Base-by-base conservation (phyloP, 2,797 vertebrate species). In the Peromyscus melanophrys region DNA sequence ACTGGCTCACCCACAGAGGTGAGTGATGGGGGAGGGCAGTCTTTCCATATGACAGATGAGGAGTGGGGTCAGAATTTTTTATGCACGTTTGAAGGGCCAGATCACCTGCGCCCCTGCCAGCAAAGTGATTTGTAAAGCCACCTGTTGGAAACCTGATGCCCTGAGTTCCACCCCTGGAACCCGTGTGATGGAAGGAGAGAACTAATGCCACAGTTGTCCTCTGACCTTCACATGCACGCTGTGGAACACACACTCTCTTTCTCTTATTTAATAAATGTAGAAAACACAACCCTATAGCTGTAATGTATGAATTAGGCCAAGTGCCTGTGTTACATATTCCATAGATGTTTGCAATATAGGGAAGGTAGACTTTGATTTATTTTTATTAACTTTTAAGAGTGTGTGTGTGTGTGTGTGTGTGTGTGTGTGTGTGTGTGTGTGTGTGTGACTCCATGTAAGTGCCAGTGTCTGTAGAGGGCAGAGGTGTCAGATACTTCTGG, bases 241-340 rank as follows among this genome's bases (percentile, higher is more conserved):
- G 34, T 57, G n/a, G 34, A 37, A 46, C 43, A 43, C 75, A 7
- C 34, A 10, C 52, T 9, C 43, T 37, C 23, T 75, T 11, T 12
- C 37, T 40, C 21, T 73, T 12, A 73, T 40, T 61, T 82, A 85
- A 67, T 85, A 67, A 34, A 34, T 49, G 43, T 52, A 46, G 46
- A 67, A 67, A 63, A 63, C n/a, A 49, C 21, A 86, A 55, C 34
- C 21, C 46, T 71, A 1, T 40, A 23, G 29, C n/a, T 75, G 21
- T 90, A 57, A 86, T 82, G 55, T 86, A 4, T 57, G 59, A 95
- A 43, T 82, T 55, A 83, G 55, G 34, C 55, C 25, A 90, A 87
- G 31, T 80, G 19, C 46, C 14, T 87, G n/a, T 94, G 13, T 81
- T 77, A 43, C 16, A 4, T 94, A 78, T 49, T 88, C 37, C 34